A percentile compares a stretch with the other conserved stretches of the same genome.
Evolutionary conservation across 2,888 invertebrate species (phyloP).

Genomic region (Brachynemurus nebulosus): DNA sequence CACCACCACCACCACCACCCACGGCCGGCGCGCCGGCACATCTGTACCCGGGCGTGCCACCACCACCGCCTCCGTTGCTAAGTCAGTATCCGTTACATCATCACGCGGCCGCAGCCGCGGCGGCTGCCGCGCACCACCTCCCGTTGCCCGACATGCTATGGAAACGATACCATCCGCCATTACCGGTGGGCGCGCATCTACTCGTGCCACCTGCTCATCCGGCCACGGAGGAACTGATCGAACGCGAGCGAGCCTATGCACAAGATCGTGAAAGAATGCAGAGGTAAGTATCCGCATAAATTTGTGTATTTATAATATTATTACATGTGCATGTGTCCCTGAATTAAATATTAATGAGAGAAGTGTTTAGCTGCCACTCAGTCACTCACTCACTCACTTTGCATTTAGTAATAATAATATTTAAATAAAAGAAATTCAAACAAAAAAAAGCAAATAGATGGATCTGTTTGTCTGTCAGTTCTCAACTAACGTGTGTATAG

Average conservation of each 20-base stretch:
- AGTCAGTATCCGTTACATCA: constrained; percentile 19
- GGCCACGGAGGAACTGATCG: constrained; percentile 35
- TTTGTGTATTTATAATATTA: too few relatives aligned
- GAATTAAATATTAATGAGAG: too few relatives aligned
- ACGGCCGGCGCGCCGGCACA: constrained; percentile 23
- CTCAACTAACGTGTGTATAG: too few relatives aligned
- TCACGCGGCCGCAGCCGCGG: constrained; percentile 19
- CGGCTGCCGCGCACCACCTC: constrained; percentile 21
- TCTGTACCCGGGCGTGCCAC: constrained; percentile 23
- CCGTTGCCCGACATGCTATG: constrained; percentile 38
- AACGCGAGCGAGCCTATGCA: constrained; percentile 36
- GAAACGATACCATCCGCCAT: constrained; percentile 43
- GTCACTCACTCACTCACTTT: too few relatives aligned
- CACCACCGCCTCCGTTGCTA: constrained; percentile 31
- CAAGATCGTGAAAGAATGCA: constrained; percentile 52
- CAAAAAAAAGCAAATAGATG: too few relatives aligned
- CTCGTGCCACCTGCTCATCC: constrained; percentile 26
- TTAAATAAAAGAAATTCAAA: too few relatives aligned
- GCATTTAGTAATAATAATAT: too few relatives aligned
- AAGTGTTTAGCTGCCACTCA: too few relatives aligned
- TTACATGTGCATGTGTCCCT: too few relatives aligned
- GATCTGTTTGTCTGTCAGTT: too few relatives aligned
- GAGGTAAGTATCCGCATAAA: constrained; percentile 36
- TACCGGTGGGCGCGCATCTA: constrained; percentile 36
- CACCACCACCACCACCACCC: constrained; percentile 30